Base-by-base conservation (phyloP, 2,888 invertebrate genomes). In the Mayetiola destructor region DNA sequence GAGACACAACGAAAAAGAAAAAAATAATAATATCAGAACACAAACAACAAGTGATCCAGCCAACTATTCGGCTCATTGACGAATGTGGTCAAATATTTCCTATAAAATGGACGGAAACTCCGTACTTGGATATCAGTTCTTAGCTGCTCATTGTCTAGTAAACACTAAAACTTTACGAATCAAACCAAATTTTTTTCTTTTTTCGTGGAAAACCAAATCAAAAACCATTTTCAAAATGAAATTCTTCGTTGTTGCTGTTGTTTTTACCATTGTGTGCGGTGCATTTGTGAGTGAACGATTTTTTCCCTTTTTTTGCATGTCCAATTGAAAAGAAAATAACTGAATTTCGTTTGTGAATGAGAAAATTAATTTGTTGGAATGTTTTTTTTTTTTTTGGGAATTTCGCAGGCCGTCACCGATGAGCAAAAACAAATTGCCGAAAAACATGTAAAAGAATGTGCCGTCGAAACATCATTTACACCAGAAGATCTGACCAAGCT, bases 391-490 rank as follows among this genome's bases (percentile, higher is more conserved):
- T 40, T 6, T 18, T 48, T n/a, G 5, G n/a, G n/a, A n/a, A n/a
- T n/a, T 2, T 48, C 27, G 14, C n/a, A 60, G 60, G 58, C 59
- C 1, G 40, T 60, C 6, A 59, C 62, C 1, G 66, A 66, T 0
- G 69, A 69, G 58, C 69, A 68, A 58, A 66, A 63, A 61, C 64
- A 61, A 0, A 63, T 61, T 56, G 66, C 61, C 2, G 62, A 61
- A 16, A 60, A 58, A 16, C 42, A 61, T 40, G 64, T 59, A 2
- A 58, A 55, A 1, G 63, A 62, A 2, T 71, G 70, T 55, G 42
- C 61, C n/a, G 56, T 61, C 12, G 60, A 66, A 59, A 64, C 65
- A 54, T 64, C 63, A 8, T n/a, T 64, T 27, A 61, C 62, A 55
- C 62, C 64, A 58, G 66, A 67, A 3, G 67, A 65, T 35, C 66